Percentiles rank a stretch among this genome's conserved stretches.
These are phyloP conservation scores for Neoascia interrupta DNA, from an alignment of 2,888 invertebrate species.

Conservation along the genomic window DNA sequence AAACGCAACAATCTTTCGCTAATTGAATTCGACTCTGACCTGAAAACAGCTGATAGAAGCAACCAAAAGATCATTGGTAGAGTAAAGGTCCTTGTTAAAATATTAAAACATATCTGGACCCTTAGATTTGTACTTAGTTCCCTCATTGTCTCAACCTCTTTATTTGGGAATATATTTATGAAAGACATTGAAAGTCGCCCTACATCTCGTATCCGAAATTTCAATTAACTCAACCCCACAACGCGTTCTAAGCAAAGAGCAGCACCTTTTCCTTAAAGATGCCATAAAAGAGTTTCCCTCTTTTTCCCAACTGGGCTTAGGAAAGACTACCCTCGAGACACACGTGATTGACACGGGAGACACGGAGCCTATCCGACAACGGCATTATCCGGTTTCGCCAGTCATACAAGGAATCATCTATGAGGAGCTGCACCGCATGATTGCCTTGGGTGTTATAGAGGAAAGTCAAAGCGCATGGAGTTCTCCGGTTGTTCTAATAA, in stretches of 20 bases:
- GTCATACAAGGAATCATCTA: conserved; percentile 47
- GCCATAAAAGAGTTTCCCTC: conserved; percentile 7
- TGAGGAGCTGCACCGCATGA: conserved; percentile 73
- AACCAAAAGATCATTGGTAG: not conserved
- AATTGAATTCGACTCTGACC: not conserved
- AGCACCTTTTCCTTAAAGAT: not conserved
- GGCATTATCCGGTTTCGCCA: conserved; percentile 60
- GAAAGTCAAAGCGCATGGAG: conserved; percentile 71
- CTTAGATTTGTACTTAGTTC: conserved; percentile 26
- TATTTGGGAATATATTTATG: conserved; percentile 43
- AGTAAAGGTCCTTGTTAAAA: not conserved
- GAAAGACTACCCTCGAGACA: conserved; percentile 19
- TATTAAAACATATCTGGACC: no score
- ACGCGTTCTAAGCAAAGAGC: not conserved
- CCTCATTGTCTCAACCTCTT: conserved; percentile 10
- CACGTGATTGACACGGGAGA: conserved; percentile 49
- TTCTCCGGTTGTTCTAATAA: no score
- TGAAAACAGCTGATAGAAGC: conserved; percentile 3
- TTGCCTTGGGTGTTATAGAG: conserved; percentile 72
- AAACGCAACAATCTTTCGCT: not conserved
- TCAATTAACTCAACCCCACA: not conserved
- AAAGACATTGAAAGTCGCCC: conserved; percentile 4
- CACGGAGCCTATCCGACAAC: conserved; percentile 45
- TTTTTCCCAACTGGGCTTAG: conserved; percentile 9
- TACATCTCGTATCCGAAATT: not conserved